A percentile compares a stretch with the other conserved stretches of the same genome.
Conservation (phyloP, 2,888 invertebrate species). For the Caenorhabditis becei region DNA sequence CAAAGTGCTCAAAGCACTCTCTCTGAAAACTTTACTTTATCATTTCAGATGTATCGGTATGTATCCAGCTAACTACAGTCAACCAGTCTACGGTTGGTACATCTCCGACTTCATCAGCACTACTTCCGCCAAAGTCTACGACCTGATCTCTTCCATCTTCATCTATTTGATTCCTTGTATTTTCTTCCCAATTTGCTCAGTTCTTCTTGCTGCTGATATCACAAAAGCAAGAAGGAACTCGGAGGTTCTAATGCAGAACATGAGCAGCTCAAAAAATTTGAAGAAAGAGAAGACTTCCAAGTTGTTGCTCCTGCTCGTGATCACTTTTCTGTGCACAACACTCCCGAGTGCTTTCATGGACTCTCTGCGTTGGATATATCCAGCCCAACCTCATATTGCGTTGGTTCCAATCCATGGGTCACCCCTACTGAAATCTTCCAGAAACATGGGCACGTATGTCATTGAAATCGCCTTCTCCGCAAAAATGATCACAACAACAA, state of each 20-base stretch:
- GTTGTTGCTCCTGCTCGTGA: neutral
- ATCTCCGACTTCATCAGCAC: neutral
- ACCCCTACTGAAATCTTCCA: neutral
- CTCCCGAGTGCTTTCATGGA: neutral
- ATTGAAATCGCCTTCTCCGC: neutral
- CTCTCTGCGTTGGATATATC: neutral
- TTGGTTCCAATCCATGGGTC: neutral
- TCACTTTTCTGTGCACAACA: slow-evolving; percentile 8
- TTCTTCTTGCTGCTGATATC: neutral
- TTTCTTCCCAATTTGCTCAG: slow-evolving; percentile 7
- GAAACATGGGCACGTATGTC: neutral
- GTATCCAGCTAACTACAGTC: neutral
- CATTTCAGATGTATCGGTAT: neutral
- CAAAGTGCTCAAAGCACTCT: neutral
- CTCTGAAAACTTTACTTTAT: neutral
- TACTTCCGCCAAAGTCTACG: neutral
- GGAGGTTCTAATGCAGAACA: neutral
- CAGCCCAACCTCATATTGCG: neutral
- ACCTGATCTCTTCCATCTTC: neutral
- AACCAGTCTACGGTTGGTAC: neutral
- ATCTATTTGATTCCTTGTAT: slow-evolving; percentile 5
- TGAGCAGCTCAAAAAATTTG: neutral
- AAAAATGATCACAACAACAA: slow-evolving; percentile 7
- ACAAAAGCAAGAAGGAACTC: neutral
- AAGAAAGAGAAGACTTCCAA: slow-evolving; percentile 1